Evolutionary conservation across 2,797 vertebrate species (phyloP).

Genomic region (Parotocinclus haroldoi): DNA sequence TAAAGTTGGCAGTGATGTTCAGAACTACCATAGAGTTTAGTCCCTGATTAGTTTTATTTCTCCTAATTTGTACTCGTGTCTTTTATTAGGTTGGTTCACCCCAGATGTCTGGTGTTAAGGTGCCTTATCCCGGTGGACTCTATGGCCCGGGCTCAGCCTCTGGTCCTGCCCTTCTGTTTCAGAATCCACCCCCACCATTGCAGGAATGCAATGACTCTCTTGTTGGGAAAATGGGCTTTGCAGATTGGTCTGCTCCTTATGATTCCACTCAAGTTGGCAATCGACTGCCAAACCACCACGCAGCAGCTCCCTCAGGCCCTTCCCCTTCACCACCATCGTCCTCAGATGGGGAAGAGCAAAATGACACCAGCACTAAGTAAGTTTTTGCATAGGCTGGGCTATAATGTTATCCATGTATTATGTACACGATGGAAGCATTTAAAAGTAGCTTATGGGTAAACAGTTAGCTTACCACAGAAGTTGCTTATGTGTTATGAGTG

Average conservation of each 20-base stretch:
- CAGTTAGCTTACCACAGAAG: too few relatives aligned
- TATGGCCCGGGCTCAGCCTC: constrained; percentile 69
- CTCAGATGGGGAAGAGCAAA: constrained; percentile 85
- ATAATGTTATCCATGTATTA: too few relatives aligned
- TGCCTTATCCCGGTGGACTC: constrained; percentile 79
- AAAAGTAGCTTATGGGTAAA: too few relatives aligned
- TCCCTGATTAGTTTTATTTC: neutral
- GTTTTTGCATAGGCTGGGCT: too few relatives aligned
- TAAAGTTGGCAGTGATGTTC: constrained; percentile 39
- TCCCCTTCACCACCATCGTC: constrained; percentile 84
- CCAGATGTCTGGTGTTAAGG: constrained; percentile 78
- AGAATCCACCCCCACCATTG: constrained; percentile 70
- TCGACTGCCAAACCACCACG: constrained; percentile 78
- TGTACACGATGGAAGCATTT: too few relatives aligned
- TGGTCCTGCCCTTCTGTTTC: constrained; percentile 74
- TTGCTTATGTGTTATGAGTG: too few relatives aligned
- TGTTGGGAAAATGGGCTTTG: constrained; percentile 75
- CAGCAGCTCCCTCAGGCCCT: constrained; percentile 70
- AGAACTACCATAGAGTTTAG: neutral
- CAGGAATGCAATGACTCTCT: constrained; percentile 80
- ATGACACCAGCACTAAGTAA: constrained; percentile 83
- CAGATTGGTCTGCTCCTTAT: constrained; percentile 83
- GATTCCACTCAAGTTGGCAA: constrained; percentile 75
- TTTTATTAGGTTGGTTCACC: constrained; percentile 73
- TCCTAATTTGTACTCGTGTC: neutral